Conservation (phyloP, 2,888 invertebrate species). For the Thysanoteuthis rhombus region DNA sequence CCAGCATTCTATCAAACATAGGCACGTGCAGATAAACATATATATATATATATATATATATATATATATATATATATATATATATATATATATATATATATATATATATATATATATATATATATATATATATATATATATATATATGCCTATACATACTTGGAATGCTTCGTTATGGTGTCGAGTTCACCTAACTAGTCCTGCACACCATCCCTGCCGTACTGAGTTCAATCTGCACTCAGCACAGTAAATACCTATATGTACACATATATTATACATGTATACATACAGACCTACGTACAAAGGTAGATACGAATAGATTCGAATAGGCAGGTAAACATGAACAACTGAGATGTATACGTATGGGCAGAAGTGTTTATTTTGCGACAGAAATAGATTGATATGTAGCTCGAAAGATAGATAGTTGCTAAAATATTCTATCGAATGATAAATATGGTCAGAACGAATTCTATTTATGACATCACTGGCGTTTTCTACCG, state of each 20-base stretch:
- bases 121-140: background rate
- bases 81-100: background rate
- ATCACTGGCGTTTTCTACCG: too few relatives aligned
- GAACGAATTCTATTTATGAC: too few relatives aligned
- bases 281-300: background rate
- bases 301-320: background rate
- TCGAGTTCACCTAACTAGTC: too few relatives aligned
- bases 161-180: too few relatives aligned
- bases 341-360: too few relatives aligned
- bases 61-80: slow-evolving; percentile 15
- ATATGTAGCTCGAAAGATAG: background rate
- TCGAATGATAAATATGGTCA: too few relatives aligned
- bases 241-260: background rate
- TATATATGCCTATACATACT: background rate
- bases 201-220: too few relatives aligned
- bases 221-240: too few relatives aligned
- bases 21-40: background rate
- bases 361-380: too few relatives aligned
- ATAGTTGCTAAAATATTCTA: background rate
- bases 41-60: background rate
- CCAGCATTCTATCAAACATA: too few relatives aligned
- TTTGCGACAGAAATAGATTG: too few relatives aligned
- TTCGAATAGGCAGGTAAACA: background rate
- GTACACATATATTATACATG: background rate
- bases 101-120: slow-evolving; percentile 27